Conservation (phyloP, 2,113 vertebrate genomes). For the Microcebus jonahi region DNA sequence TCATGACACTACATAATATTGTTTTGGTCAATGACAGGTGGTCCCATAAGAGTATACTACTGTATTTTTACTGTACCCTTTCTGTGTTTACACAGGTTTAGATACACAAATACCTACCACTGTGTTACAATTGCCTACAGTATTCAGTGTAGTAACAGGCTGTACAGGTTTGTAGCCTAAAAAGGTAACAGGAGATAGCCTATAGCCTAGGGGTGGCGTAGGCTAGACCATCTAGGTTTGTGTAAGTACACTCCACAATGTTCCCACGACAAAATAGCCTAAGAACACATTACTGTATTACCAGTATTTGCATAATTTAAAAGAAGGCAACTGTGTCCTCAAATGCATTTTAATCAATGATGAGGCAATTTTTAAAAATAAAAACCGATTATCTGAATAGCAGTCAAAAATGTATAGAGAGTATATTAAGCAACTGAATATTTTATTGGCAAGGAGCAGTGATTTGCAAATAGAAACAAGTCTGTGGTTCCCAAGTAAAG, state of each 20-base stretch:
- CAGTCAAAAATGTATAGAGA: neutral
- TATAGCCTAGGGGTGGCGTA: neutral
- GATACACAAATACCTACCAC: neutral
- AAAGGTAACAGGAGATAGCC: neutral
- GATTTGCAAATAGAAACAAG: slow-evolving; percentile 64
- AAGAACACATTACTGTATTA: neutral
- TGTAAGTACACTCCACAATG: neutral
- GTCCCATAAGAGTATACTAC: neutral
- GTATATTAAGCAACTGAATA: slow-evolving; percentile 46
- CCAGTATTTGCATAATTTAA: neutral
- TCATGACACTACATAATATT: neutral
- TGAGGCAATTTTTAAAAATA: neutral
- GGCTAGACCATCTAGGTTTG: neutral
- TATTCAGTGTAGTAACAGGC: neutral
- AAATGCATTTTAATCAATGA: neutral
- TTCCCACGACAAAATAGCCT: neutral
- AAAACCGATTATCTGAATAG: slow-evolving; percentile 5
- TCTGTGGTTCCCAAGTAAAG: slow-evolving; percentile 64
- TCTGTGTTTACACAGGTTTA: neutral
- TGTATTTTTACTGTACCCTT: neutral
- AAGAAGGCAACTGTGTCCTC: neutral
- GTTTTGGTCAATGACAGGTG: neutral
- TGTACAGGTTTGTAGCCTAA: neutral
- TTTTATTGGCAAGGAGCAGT: slow-evolving; percentile 52
- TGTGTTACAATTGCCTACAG: neutral